These are phyloP conservation scores for Rhinopithecus roxellana DNA, from an alignment of 2,113 vertebrate genomes.

Conservation along the genomic window DNA sequence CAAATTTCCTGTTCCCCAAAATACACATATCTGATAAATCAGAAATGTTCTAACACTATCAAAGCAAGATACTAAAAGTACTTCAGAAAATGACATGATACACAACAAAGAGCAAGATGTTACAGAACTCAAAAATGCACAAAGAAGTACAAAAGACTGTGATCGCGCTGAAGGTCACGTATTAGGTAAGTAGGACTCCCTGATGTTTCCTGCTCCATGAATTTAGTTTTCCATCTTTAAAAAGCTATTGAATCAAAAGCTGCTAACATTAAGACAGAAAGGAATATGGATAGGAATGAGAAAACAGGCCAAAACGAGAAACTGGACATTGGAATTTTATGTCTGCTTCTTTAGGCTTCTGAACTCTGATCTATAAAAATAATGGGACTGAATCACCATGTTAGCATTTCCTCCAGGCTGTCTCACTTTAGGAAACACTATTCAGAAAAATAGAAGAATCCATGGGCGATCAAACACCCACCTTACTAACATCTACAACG, in stretches of 20 bases:
- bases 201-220: not conserved
- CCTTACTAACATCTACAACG: not conserved
- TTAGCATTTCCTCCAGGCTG: not conserved
- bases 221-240: constrained; percentile 27
- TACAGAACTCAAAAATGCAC: not conserved
- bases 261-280: not conserved
- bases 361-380: not conserved
- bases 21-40: not conserved
- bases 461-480: not conserved
- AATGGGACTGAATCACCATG: not conserved
- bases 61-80: not conserved
- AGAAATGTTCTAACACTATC: not conserved
- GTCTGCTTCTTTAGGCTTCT: not conserved
- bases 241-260: not conserved
- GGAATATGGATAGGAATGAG: not conserved
- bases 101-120: not conserved
- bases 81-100: not conserved
- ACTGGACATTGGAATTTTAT: constrained; percentile 6
- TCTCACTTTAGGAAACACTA: not conserved
- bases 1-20: not conserved
- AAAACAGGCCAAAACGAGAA: not conserved
- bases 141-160: not conserved
- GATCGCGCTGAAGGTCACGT: not conserved
- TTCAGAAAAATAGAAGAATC: not conserved
- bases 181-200: not conserved